Conservation (phyloP, 2,113 vertebrate genomes). For the Alaudala cheleensis region DNA sequence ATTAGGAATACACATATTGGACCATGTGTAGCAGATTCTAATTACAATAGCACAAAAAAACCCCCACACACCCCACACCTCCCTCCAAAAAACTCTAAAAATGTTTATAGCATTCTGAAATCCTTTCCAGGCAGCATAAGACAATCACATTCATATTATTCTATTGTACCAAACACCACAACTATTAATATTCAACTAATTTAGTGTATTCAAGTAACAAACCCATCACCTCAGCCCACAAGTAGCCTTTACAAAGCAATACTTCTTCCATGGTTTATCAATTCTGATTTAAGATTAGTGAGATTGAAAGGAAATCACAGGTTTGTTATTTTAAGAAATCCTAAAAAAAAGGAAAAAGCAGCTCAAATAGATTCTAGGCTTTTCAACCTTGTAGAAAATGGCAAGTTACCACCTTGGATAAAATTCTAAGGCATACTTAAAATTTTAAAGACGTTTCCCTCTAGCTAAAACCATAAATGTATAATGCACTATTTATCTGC, state of each 20-base stretch:
- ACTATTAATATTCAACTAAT: not conserved
- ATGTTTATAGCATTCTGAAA: not conserved
- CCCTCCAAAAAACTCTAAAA: not conserved
- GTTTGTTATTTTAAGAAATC: not conserved
- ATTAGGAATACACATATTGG: not conserved
- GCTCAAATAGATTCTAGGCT: not conserved
- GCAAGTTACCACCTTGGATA: not conserved
- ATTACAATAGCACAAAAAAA: not conserved
- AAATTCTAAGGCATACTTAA: not conserved
- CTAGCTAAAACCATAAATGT: not conserved
- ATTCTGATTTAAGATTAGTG: not conserved
- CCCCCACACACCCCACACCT: not conserved
- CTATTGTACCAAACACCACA: not conserved
- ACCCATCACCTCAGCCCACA: not conserved
- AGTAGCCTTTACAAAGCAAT: not conserved
- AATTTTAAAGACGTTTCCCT: not conserved
- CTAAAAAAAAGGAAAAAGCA: not conserved
- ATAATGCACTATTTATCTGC: not conserved
- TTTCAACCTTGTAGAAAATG: not conserved
- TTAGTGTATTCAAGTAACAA: not conserved
- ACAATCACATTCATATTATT: not conserved
- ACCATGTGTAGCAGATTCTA: not conserved
- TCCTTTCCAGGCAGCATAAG: not conserved
- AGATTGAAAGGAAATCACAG: not conserved
- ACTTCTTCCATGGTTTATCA: not conserved